Conservation (phyloP, 2,797 vertebrate genomes). For the Enteromius mattozi region DNA sequence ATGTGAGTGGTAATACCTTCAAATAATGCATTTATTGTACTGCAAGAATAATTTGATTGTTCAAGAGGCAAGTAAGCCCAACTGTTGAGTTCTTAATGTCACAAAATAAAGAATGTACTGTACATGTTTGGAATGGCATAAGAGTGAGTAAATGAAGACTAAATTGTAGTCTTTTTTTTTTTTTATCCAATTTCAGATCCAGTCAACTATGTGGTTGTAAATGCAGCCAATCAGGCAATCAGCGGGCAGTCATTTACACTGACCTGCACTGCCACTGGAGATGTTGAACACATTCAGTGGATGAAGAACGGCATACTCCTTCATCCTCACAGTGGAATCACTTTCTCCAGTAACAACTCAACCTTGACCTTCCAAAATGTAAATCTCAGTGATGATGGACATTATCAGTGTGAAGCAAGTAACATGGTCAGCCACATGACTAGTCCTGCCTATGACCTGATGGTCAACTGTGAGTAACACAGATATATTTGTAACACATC, state of each 20-base stretch:
- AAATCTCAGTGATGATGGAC: constrained; percentile 64
- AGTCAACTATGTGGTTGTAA: neutral
- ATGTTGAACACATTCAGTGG: constrained; percentile 22
- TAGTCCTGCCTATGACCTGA: constrained; percentile 63
- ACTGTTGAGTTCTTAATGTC: neutral
- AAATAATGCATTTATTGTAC: neutral
- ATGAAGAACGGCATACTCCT: constrained; percentile 52
- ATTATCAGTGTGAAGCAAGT: constrained; percentile 69
- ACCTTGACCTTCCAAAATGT: constrained; percentile 65
- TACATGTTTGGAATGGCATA: neutral
- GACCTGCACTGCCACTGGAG: neutral
- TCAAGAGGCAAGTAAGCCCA: neutral
- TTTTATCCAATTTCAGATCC: constrained; percentile 5
- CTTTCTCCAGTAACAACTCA: constrained; percentile 58
- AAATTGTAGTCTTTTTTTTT: no score
- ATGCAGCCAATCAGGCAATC: neutral
- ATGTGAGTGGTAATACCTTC: neutral
- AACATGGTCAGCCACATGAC: constrained; percentile 71
- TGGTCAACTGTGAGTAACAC: constrained; percentile 72
- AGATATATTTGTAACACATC: neutral
- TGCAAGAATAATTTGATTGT: neutral
- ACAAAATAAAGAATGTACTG: neutral
- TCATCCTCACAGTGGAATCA: constrained; percentile 50
- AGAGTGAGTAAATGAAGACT: neutral
- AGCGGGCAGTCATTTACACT: neutral